Percentiles rank a stretch among this genome's conserved stretches.
Evolutionary conservation across 2,797 vertebrate genomes (phyloP).

Genomic region (Acanthurus lineatus): DNA sequence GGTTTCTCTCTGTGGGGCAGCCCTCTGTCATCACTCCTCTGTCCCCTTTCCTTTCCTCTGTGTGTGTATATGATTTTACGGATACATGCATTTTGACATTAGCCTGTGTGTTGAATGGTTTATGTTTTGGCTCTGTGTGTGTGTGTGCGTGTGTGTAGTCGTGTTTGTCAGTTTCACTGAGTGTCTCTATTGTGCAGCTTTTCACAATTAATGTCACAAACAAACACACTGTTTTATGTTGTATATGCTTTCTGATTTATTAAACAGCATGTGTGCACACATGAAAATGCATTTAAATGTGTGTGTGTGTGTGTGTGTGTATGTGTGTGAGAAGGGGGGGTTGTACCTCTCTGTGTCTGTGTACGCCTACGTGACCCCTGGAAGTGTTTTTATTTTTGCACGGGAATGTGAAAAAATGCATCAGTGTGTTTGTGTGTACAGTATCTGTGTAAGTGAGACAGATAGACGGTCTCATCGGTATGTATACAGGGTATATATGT

Average conservation of each 20-base stretch:
- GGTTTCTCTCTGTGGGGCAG: slow-evolving; percentile 44
- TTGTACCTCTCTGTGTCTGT: slow-evolving; percentile 6
- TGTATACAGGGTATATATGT: slow-evolving; percentile 35
- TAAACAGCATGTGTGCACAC: not conserved
- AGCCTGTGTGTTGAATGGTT: slow-evolving; percentile 36
- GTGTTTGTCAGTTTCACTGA: slow-evolving; percentile 37
- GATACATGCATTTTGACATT: slow-evolving; percentile 27
- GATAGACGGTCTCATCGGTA: slow-evolving; percentile 24
- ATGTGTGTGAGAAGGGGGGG: not conserved
- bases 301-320: slow-evolving; percentile 10
- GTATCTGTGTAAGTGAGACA: slow-evolving; percentile 23
- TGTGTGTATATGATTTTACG: slow-evolving; percentile 24
- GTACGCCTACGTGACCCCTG: not conserved
- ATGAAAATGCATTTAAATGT: not conserved
- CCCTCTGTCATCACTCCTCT: slow-evolving; percentile 25
- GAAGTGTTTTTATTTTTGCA: slow-evolving; percentile 48
- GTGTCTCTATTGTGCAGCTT: slow-evolving; percentile 25
- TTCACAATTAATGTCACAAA: slow-evolving; percentile 18
- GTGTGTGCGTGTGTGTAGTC: slow-evolving; percentile 11
- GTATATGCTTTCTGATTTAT: slow-evolving; percentile 13
- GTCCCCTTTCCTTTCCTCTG: not conserved
- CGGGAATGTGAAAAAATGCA: slow-evolving; percentile 40
- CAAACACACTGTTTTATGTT: slow-evolving; percentile 19
- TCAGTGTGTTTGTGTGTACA: slow-evolving; percentile 22
- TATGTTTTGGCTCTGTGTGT: slow-evolving; percentile 12